Percentiles rank a stretch among this genome's conserved stretches.
Evolutionary conservation across 2,888 invertebrate genomes (phyloP).

Genomic region (Adelphocoris suturalis): DNA sequence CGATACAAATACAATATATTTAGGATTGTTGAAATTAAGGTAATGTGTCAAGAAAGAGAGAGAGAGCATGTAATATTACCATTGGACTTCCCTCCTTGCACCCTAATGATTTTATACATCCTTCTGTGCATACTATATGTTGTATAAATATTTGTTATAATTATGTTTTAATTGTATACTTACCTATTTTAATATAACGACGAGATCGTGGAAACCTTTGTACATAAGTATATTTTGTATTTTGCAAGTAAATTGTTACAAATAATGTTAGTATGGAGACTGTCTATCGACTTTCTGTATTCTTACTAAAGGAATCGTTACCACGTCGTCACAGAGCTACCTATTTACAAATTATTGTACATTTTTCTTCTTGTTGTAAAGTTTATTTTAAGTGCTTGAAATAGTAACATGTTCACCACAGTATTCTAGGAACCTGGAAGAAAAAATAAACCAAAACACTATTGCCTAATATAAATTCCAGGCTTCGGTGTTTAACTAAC

Average conservation of each 20-base stretch:
- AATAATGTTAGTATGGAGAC: conserved; percentile 63
- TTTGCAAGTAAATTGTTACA: neutral
- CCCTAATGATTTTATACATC: conserved; percentile 3
- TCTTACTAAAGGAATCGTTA: conserved; percentile 58
- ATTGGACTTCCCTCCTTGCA: conserved; percentile 13
- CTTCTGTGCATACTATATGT: conserved; percentile 32
- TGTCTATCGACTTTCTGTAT: conserved; percentile 53
- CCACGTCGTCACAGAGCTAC: conserved; percentile 53
- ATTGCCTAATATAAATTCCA: neutral
- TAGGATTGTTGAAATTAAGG: too few relatives aligned
- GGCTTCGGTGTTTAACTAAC: too few relatives aligned
- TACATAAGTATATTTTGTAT: conserved; percentile 27
- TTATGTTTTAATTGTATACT: conserved; percentile 19
- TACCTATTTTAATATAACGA: conserved; percentile 9
- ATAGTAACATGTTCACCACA: neutral
- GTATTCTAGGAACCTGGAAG: neutral
- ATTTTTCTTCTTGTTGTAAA: conserved; percentile 33
- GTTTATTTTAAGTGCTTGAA: conserved; percentile 28
- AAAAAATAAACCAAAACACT: neutral
- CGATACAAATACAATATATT: neutral
- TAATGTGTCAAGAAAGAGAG: too few relatives aligned
- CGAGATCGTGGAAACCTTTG: conserved; percentile 1
- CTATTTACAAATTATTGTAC: conserved; percentile 22
- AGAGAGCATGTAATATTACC: neutral
- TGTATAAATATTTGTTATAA: conserved; percentile 23